Percentiles rank a stretch among this genome's conserved stretches.
Conservation (phyloP, 1,140 invertebrate species). For the Drosophila kurseongensis region DNA sequence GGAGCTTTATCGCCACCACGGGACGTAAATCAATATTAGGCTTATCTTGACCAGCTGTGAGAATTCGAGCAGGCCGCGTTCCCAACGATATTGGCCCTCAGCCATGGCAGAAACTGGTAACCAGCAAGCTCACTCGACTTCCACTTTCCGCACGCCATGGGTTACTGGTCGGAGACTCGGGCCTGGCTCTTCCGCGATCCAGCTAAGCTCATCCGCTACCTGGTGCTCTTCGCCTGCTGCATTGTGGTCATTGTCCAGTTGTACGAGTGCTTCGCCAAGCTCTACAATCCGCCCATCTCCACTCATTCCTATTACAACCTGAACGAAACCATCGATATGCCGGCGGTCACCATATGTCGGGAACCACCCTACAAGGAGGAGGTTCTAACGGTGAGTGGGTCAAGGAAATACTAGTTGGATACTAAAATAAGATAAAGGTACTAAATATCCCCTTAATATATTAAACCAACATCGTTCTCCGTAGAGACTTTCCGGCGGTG, state of each 20-base stretch:
- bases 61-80: constrained; percentile 53
- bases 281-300: constrained; percentile 86
- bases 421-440: too few relatives aligned
- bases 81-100: constrained; percentile 30
- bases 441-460: too few relatives aligned
- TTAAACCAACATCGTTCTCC: too few relatives aligned
- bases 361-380: constrained; percentile 87
- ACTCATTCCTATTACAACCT: constrained; percentile 87
- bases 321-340: constrained; percentile 87
- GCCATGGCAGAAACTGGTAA: constrained; percentile 34
- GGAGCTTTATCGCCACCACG: constrained; percentile 47
- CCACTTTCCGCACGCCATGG: constrained; percentile 64
- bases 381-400: constrained; percentile 85
- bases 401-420: too few relatives aligned
- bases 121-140: constrained; percentile 54
- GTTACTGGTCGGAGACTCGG: constrained; percentile 75
- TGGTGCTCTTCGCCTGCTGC: constrained; percentile 76
- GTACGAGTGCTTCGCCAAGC: constrained; percentile 86
- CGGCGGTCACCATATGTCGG: constrained; percentile 87
- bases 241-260: constrained; percentile 85
- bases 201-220: constrained; percentile 78
- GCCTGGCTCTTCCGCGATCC: constrained; percentile 77
- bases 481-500: constrained; percentile 39
- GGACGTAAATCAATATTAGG: constrained; percentile 72
- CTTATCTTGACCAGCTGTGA: constrained; percentile 71